phyloP scores from a whole-genome alignment of 1,140 invertebrate species.

The Monomorium pharaonis region DNA sequence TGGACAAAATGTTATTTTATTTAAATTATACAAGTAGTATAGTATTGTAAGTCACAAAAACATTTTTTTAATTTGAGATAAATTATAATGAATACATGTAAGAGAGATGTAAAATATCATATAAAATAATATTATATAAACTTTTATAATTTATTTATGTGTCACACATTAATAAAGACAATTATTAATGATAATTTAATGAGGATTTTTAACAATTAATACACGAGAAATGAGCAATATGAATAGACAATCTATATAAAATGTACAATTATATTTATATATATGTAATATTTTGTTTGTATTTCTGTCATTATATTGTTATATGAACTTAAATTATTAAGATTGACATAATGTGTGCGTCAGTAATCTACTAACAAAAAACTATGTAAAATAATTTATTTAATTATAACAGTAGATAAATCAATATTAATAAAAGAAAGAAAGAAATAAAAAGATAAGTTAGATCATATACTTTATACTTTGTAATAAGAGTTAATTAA shows the following conservation, averaged over 20 bases:
- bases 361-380: neutral
- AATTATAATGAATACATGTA: neutral
- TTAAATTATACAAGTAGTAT: neutral
- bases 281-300: neutral
- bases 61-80: neutral
- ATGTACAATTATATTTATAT: conserved; percentile 13
- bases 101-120: neutral
- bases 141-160: conserved; percentile 31
- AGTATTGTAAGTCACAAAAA: neutral
- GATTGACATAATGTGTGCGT: neutral
- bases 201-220: conserved; percentile 12
- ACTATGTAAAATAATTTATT: neutral
- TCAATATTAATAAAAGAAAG: neutral
- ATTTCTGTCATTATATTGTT: neutral
- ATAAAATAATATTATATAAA: neutral
- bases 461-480: neutral
- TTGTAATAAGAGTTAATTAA: neutral
- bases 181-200: neutral
- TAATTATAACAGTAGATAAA: neutral
- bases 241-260: conserved; percentile 33
- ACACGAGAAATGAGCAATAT: conserved; percentile 5
- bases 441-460: neutral
- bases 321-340: neutral
- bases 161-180: neutral
- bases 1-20: neutral